These are phyloP conservation scores for Myoxocephalus aenaeus DNA, from an alignment of 2,797 vertebrate species.

Conservation along the genomic window DNA sequence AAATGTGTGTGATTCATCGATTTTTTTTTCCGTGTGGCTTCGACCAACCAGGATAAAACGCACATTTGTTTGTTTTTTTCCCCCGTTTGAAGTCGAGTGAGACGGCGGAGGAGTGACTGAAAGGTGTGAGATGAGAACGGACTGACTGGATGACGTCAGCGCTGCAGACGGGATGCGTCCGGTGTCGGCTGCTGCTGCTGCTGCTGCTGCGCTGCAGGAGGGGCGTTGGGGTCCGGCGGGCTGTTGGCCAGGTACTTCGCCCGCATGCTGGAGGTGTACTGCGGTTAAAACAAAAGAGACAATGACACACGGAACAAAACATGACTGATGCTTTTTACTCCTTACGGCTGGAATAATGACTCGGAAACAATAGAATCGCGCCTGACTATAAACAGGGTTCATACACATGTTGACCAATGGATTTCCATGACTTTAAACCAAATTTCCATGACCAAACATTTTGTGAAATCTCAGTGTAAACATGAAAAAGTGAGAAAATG, in stretches of 20 bases:
- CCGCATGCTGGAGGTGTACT: constrained; percentile 99
- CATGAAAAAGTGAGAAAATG: no score
- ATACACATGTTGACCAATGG: no score
- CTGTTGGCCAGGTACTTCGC: constrained; percentile 99
- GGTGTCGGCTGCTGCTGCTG: constrained; percentile 83
- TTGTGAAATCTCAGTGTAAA: no score
- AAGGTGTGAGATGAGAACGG: neutral
- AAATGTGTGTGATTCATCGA: neutral
- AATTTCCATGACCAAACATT: no score
- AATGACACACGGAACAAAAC: neutral
- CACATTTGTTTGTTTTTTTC: constrained; percentile 43
- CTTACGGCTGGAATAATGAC: neutral
- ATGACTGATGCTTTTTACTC: neutral
- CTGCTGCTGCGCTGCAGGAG: constrained; percentile 81
- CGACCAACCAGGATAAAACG: constrained; percentile 16
- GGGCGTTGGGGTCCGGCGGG: constrained; percentile 89
- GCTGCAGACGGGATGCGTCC: constrained; percentile 36
- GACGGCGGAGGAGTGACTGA: constrained; percentile 16
- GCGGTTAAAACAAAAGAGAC: constrained; percentile 64
- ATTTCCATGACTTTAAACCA: no score
- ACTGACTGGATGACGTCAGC: constrained; percentile 11
- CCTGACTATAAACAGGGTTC: no score
- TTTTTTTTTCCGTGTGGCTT: constrained; percentile 24
- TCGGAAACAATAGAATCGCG: neutral
- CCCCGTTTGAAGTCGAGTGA: constrained; percentile 28